Percentiles rank a stretch among this genome's conserved stretches.
Conservation (phyloP, 2,797 vertebrate species). For the Pangasius macronema region DNA sequence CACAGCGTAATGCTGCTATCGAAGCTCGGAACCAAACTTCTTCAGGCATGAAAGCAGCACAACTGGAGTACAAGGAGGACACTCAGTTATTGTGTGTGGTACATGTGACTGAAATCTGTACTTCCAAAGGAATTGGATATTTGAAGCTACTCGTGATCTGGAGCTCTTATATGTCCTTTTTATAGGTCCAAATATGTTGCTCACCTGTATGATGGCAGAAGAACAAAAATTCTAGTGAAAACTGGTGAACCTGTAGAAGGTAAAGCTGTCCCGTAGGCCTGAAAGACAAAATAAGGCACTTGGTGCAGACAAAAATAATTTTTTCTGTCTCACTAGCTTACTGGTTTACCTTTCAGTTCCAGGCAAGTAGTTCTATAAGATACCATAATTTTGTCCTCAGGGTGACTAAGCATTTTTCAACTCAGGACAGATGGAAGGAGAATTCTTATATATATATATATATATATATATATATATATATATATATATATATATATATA, state of each 20-base stretch:
- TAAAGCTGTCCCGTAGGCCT: neutral
- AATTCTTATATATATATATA: neutral
- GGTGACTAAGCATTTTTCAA: neutral
- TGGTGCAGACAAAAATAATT: neutral
- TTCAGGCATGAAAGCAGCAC: slow-evolving; percentile 10
- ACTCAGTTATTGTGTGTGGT: neutral
- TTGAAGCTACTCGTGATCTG: neutral
- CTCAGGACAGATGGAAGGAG: slow-evolving; percentile 3
- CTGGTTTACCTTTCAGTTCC: neutral
- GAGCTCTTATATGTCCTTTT: neutral
- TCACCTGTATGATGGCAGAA: neutral
- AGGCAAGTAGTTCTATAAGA: neutral
- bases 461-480: no score
- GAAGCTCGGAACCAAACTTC: neutral
- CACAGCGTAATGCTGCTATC: neutral
- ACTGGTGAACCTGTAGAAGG: slow-evolving; percentile 28
- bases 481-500: no score
- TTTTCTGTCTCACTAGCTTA: neutral
- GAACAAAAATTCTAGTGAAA: neutral
- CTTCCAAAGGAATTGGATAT: neutral
- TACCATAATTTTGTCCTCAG: neutral
- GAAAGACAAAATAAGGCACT: slow-evolving; percentile 24
- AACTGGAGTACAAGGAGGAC: neutral
- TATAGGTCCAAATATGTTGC: neutral
- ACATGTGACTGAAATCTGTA: neutral